Percentiles rank a stretch among this genome's conserved stretches.
Conservation (phyloP, 2,797 vertebrate genomes). For the Manis crassicaudata region DNA sequence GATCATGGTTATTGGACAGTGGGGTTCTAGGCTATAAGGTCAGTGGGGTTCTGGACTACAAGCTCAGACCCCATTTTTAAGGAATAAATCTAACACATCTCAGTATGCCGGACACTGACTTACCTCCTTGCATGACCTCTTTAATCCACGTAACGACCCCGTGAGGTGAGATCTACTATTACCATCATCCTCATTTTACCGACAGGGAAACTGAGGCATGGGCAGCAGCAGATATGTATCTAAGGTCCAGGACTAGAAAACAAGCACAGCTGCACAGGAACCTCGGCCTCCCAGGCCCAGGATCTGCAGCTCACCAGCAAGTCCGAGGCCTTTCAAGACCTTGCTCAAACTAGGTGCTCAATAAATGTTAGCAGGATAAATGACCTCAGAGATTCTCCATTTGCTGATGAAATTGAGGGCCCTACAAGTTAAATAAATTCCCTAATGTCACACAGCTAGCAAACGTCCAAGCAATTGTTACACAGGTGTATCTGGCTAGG, state of each 20-base stretch:
- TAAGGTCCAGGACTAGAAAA: not conserved
- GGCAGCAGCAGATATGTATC: not conserved
- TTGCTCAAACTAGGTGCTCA: not conserved
- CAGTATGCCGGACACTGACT: not conserved
- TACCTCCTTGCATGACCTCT: not conserved
- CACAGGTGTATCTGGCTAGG: not conserved
- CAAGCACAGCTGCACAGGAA: too few species aligned
- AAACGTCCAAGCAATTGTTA: not conserved
- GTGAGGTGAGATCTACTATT: not conserved
- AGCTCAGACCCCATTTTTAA: not conserved
- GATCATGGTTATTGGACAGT: not conserved
- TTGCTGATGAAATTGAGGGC: not conserved
- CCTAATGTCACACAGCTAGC: not conserved
- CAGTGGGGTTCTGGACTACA: not conserved
- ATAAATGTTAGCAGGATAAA: accelerated
- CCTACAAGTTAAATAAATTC: not conserved
- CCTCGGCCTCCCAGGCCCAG: not conserved
- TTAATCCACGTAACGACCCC: not conserved
- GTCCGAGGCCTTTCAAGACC: not conserved
- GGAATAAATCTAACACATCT: not conserved
- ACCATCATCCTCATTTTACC: not conserved
- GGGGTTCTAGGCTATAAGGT: not conserved
- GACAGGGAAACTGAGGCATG: not conserved
- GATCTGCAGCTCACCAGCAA: not conserved
- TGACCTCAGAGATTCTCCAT: too few species aligned